Base-by-base conservation (phyloP, 2,888 invertebrate species). In the Drosophila subsilvestris region DNA sequence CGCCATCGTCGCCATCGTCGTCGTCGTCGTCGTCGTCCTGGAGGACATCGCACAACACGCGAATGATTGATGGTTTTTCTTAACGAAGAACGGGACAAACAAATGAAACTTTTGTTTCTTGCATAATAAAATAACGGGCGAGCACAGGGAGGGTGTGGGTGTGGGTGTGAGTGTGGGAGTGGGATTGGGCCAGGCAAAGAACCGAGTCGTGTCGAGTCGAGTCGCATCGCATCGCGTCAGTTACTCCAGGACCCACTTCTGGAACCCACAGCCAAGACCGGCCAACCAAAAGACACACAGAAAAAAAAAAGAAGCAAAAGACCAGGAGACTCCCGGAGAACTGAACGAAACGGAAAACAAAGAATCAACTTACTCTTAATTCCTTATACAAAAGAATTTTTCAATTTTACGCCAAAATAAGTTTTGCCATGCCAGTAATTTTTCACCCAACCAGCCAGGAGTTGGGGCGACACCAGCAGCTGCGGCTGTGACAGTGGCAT, bases 361-460 rank as follows among this genome's bases (percentile, higher is more conserved):
- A 69, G 49, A 75, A 81, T 79, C 74, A 76, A 80, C 77, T 83
- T 74, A 70, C 71, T 73, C 80, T 86, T 84, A 86, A 84, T 85
- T 83, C 78, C 72, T 78, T 76, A 73, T 74, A 80, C 70, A 76
- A 80, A 90, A 79, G 90, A 91, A 91, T 91, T 90, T 90, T 90
- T 90, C 89, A 90, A 90, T 91, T 90, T 90, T 89, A 90, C 91
- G 91, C 88, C 89, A 89, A 91, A 90, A 90, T 90, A 89, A 88
- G 89, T 90, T 90, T 88, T 78, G 76, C 75, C 88, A 81, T 79
- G 83, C 80, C 89, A 88, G 89, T 81, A 87, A 88, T 85, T 86
- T 85, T 86, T 88, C 87, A 88, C 77, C 61, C 50, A 48, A 50
- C 32, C 37, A 37, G 43, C 32, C 9, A 47, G n/a, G 22, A 61